Percentiles rank a stretch among this genome's conserved stretches.
These are phyloP conservation scores for Austrofundulus limnaeus DNA, from an alignment of 2,113 vertebrate species.

Conservation along the genomic window DNA sequence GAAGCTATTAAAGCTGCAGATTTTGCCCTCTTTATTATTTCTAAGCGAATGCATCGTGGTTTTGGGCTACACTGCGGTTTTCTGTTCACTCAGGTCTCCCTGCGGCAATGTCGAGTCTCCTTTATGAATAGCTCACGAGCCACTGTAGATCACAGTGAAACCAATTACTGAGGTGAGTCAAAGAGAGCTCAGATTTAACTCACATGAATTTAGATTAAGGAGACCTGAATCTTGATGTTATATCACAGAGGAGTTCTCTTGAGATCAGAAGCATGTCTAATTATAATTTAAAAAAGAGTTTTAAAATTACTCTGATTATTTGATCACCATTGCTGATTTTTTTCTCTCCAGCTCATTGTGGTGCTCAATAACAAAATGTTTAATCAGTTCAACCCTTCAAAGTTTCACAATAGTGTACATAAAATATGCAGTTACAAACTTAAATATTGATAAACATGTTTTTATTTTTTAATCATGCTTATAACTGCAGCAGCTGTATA, in stretches of 20 bases:
- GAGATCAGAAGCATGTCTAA: slow-evolving; percentile 38
- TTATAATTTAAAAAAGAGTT: slow-evolving; percentile 33
- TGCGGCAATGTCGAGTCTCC: slow-evolving; percentile 41
- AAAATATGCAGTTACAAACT: slow-evolving; percentile 36
- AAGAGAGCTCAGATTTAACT: slow-evolving; percentile 50
- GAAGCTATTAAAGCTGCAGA: slow-evolving; percentile 32
- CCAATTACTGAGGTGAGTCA: slow-evolving; percentile 69
- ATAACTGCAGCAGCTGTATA: not conserved
- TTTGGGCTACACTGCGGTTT: slow-evolving; percentile 28
- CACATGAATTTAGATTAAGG: slow-evolving; percentile 38
- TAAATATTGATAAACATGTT: slow-evolving; percentile 28
- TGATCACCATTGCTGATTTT: slow-evolving; percentile 18
- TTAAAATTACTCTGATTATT: slow-evolving; percentile 22
- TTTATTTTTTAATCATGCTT: slow-evolving; percentile 26
- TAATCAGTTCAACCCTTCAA: slow-evolving; percentile 13
- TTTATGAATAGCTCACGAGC: slow-evolving; percentile 69
- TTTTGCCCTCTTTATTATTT: slow-evolving; percentile 39
- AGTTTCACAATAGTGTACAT: slow-evolving; percentile 15
- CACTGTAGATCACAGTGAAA: slow-evolving; percentile 64
- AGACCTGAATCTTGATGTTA: slow-evolving; percentile 27
- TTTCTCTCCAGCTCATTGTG: not conserved
- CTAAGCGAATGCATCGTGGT: slow-evolving; percentile 37
- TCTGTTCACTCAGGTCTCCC: slow-evolving; percentile 45
- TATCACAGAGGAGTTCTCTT: slow-evolving; percentile 21
- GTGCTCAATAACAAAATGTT: slow-evolving; percentile 9